A percentile compares a stretch with the other conserved stretches of the same genome.
These are phyloP conservation scores for Orius insidiosus DNA, from an alignment of 1,140 invertebrate genomes.

Conservation along the genomic window DNA sequence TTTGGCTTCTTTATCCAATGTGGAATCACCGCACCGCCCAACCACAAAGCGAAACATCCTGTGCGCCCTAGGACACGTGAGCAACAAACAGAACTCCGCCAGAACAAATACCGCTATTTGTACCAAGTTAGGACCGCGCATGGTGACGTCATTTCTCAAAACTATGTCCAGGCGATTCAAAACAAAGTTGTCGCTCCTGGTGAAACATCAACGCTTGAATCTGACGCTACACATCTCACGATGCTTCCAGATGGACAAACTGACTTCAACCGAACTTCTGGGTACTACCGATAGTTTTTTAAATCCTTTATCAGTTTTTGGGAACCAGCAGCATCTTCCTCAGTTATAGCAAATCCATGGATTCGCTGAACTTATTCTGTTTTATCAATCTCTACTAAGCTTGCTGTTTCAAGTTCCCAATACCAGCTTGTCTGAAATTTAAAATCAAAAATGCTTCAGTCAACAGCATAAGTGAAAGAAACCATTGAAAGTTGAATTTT, in stretches of 20 bases:
- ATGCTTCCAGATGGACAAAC: slow-evolving; percentile 35
- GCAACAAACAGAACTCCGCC: slow-evolving; percentile 53
- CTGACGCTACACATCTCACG: slow-evolving; percentile 51
- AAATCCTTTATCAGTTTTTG: no score
- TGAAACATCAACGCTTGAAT: slow-evolving; percentile 55
- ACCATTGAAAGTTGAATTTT: no score
- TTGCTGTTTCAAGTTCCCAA: no score
- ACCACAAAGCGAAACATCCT: slow-evolving; percentile 11
- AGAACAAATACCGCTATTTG: slow-evolving; percentile 70
- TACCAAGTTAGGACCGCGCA: slow-evolving; percentile 77
- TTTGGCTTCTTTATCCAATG: slow-evolving; percentile 50
- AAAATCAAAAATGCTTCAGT: no score
- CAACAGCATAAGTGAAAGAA: no score
- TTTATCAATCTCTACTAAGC: no score
- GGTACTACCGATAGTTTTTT: slow-evolving; percentile 14
- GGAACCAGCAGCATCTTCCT: no score
- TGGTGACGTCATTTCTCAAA: slow-evolving; percentile 78
- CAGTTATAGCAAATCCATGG: no score
- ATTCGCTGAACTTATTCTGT: no score
- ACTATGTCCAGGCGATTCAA: slow-evolving; percentile 62
- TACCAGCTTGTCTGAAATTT: no score
- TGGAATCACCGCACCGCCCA: slow-evolving; percentile 38
- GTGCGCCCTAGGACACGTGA: slow-evolving; percentile 35
- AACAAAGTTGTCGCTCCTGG: slow-evolving; percentile 39
- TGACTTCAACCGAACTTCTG: slow-evolving; percentile 13